phyloP scores from a whole-genome alignment of 2,113 vertebrate species.

The Nyctereutes procyonoides region DNA sequence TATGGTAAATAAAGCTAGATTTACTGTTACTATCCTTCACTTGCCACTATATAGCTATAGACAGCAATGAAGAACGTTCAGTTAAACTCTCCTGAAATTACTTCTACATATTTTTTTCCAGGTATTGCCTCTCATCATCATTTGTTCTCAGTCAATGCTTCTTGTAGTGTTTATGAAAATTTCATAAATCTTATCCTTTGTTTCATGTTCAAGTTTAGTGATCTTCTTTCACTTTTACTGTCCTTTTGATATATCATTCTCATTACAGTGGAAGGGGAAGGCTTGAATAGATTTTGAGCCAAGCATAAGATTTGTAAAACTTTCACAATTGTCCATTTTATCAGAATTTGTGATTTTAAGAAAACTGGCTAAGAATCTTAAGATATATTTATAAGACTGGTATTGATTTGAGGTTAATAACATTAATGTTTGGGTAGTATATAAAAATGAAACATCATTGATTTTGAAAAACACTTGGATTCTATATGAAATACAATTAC shows the following conservation, averaged over 20 bases:
- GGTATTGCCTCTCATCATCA: background rate
- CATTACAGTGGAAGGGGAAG: conserved; percentile 41
- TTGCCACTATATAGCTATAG: background rate
- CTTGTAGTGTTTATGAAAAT: conserved; percentile 42
- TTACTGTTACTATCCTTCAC: background rate
- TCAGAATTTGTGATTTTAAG: background rate
- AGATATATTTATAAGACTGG: background rate
- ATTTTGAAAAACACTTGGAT: background rate
- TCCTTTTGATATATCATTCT: conserved; percentile 46
- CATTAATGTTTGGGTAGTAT: background rate
- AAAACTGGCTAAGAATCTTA: background rate
- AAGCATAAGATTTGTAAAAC: conserved; percentile 11
- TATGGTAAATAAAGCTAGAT: background rate
- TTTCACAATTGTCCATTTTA: background rate
- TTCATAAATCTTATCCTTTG: conserved; percentile 27
- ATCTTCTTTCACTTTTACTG: conserved; percentile 39
- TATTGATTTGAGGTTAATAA: background rate
- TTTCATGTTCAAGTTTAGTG: conserved; percentile 36
- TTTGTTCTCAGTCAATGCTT: conserved; percentile 5
- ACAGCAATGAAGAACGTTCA: background rate
- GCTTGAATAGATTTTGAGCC: background rate
- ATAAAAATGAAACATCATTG: conserved; percentile 8
- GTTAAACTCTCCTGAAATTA: background rate
- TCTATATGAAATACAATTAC: background rate
- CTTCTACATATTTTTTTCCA: conserved; percentile 18